Conservation (phyloP, 2,888 invertebrate genomes). For the Terebella lapidaria region DNA sequence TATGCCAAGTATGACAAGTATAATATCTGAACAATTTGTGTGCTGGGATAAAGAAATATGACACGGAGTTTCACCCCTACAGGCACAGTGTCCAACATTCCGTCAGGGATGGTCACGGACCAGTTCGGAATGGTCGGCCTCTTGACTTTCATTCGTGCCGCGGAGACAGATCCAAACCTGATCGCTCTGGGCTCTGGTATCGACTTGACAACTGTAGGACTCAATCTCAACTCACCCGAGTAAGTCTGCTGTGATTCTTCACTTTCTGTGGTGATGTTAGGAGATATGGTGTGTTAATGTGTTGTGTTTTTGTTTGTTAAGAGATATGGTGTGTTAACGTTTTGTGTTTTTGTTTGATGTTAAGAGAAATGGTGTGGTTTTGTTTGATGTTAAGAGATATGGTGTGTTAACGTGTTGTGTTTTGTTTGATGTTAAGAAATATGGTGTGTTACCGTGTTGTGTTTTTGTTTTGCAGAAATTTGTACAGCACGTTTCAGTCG, state of each 20-base stretch:
- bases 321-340: background rate
- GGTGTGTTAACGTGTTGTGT: background rate
- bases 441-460: background rate
- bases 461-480: conserved; percentile 56
- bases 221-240: conserved; percentile 97
- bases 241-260: conserved; percentile 45
- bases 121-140: conserved; percentile 99
- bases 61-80: too few relatives aligned
- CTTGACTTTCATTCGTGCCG: conserved; percentile 94
- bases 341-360: background rate
- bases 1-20: background rate
- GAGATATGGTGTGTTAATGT: background rate
- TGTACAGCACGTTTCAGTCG: conserved; percentile 97
- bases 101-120: conserved; percentile 96
- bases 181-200: conserved; percentile 95
- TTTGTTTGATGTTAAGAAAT: background rate
- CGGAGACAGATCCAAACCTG: conserved; percentile 93
- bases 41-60: too few relatives aligned
- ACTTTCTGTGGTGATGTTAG: background rate
- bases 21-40: background rate
- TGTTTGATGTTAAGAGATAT: background rate
- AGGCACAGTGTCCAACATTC: conserved; percentile 98
- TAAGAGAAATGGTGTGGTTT: background rate
- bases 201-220: conserved; percentile 93
- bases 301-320: background rate